Evolutionary conservation across 2,113 vertebrate species (phyloP).

Genomic region (Charadrius vociferus): DNA sequence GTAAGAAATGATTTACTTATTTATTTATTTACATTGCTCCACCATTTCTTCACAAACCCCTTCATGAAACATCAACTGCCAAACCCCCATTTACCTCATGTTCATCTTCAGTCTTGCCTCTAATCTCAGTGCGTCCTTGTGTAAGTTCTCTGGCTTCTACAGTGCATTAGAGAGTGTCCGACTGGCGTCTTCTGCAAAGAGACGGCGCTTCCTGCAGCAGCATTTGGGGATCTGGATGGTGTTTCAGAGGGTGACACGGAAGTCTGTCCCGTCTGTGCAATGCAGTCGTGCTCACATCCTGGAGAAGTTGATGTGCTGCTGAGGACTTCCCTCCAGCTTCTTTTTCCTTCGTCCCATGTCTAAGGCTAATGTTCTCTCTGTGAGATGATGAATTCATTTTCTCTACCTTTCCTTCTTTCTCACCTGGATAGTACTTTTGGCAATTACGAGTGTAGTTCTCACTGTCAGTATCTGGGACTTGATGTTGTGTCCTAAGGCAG

Average conservation of each 20-base stretch:
- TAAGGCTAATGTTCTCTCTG: background rate
- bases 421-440: background rate
- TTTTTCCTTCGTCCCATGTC: background rate
- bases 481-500: background rate
- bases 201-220: background rate
- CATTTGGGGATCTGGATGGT: background rate
- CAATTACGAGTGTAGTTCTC: background rate
- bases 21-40: background rate
- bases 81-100: background rate
- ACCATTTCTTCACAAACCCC: background rate
- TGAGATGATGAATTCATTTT: background rate
- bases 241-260: background rate
- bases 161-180: accelerated
- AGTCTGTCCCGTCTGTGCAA: background rate
- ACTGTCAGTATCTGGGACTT: background rate
- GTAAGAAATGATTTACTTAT: background rate
- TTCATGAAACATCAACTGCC: accelerated
- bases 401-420: background rate
- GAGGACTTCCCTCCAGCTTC: background rate
- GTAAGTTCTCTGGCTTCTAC: background rate
- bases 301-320: background rate
- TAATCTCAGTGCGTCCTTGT: accelerated
- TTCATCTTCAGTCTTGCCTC: background rate
- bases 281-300: background rate
- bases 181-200: background rate